Percentiles rank a stretch among this genome's conserved stretches.
Conservation (phyloP, 2,888 invertebrate genomes). For the Eurytoma adleriae region DNA sequence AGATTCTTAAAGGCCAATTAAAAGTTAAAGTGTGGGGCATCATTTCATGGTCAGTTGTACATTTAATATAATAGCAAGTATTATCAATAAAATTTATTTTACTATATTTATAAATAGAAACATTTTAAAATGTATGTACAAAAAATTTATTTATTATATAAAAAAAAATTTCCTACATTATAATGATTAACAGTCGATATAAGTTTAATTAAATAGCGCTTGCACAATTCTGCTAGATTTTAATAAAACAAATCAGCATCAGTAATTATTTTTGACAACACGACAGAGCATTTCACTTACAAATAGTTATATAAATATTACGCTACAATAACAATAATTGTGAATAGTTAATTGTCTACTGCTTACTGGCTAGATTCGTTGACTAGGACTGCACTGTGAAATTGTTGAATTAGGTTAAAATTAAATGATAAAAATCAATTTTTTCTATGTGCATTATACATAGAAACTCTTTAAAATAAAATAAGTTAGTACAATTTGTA, state of each 20-base stretch:
- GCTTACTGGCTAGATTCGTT: slow-evolving; percentile 55
- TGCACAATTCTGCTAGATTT: slow-evolving; percentile 18
- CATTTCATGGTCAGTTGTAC: no score
- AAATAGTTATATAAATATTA: slow-evolving; percentile 50
- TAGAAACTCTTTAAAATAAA: not conserved
- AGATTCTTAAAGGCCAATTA: slow-evolving; percentile 57
- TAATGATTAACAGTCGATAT: slow-evolving; percentile 44
- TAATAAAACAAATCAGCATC: slow-evolving; percentile 16
- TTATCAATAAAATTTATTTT: slow-evolving; percentile 41
- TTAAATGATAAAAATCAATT: slow-evolving; percentile 25
- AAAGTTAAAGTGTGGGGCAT: no score
- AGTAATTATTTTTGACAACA: slow-evolving; percentile 30
- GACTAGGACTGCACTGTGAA: slow-evolving; percentile 55
- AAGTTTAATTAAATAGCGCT: slow-evolving; percentile 18
- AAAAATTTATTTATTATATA: slow-evolving; percentile 44
- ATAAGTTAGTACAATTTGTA: not conserved
- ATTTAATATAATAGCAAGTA: slow-evolving; percentile 19
- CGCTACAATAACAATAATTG: slow-evolving; percentile 61
- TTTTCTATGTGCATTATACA: slow-evolving; percentile 47
- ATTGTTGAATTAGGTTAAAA: slow-evolving; percentile 35
- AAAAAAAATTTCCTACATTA: slow-evolving; percentile 29
- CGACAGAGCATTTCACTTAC: slow-evolving; percentile 23
- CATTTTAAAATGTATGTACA: slow-evolving; percentile 45
- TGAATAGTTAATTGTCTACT: slow-evolving; percentile 54
- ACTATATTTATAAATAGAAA: slow-evolving; percentile 44